Percentiles rank a stretch among this genome's conserved stretches.
These are phyloP conservation scores for Colaptes auratus DNA, from an alignment of 2,113 vertebrate genomes.

Conservation along the genomic window DNA sequence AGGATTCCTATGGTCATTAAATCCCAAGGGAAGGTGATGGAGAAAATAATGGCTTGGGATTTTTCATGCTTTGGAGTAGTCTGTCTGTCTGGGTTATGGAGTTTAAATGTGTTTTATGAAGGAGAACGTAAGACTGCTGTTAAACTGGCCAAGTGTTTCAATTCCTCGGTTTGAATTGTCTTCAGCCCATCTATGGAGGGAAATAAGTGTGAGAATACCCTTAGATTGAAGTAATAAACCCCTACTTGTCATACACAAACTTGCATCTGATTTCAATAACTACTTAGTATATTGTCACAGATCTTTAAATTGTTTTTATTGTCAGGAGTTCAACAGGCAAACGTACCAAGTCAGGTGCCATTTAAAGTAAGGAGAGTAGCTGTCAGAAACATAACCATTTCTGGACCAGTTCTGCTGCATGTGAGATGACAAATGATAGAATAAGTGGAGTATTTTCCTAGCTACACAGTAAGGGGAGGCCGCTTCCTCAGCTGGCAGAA, in stretches of 20 bases:
- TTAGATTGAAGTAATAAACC: neutral
- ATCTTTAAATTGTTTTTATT: conserved; percentile 13
- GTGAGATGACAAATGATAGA: neutral
- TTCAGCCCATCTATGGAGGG: neutral
- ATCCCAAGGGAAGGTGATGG: neutral
- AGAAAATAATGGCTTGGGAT: neutral
- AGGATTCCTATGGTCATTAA: neutral
- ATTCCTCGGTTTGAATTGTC: neutral
- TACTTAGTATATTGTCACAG: neutral
- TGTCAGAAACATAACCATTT: neutral
- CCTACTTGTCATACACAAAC: neutral
- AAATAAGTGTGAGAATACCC: neutral
- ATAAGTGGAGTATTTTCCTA: neutral
- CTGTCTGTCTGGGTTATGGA: neutral
- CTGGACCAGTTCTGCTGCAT: neutral
- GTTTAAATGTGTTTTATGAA: neutral
- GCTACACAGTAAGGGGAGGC: neutral
- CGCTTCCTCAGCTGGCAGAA: conserved; percentile 12
- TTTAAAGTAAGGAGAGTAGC: neutral
- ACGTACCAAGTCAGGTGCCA: neutral
- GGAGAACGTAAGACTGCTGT: neutral
- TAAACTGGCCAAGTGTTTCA: neutral
- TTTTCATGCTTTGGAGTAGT: neutral
- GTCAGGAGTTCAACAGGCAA: neutral
- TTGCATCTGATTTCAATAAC: neutral